phyloP scores from a whole-genome alignment of 2,113 vertebrate genomes.

The Neodon shergylaensis region DNA sequence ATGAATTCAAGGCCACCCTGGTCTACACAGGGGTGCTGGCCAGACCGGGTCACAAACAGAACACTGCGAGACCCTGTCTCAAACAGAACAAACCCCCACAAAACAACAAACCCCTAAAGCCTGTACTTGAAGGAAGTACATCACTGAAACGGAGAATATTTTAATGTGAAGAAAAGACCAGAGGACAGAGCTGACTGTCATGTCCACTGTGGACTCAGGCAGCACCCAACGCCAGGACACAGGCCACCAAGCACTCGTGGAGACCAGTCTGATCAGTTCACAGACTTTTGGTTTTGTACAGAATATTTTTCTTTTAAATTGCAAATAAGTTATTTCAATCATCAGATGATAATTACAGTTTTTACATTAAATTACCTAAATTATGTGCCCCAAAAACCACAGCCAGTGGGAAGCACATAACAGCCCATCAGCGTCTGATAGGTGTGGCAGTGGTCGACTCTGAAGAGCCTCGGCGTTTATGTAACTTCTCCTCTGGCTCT shows the following conservation, averaged over 20 bases:
- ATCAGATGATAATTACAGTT: slow-evolving; percentile 68
- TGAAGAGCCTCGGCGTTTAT: slow-evolving; percentile 55
- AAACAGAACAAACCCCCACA: not conserved
- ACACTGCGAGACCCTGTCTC: not conserved
- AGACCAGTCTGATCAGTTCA: slow-evolving; percentile 17
- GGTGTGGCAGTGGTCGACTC: not conserved
- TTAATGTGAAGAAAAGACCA: slow-evolving; percentile 26
- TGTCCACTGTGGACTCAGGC: not conserved
- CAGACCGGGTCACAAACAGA: not conserved
- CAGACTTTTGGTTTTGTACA: slow-evolving; percentile 25
- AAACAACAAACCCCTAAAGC: not conserved
- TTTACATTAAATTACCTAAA: slow-evolving; percentile 64
- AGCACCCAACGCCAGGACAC: rapidly evolving
- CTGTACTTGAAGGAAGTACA: not conserved
- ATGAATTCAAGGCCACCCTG: not conserved
- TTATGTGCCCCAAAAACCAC: slow-evolving; percentile 54
- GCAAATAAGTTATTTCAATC: slow-evolving; percentile 58
- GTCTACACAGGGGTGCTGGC: not conserved
- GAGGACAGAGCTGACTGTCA: slow-evolving; percentile 4
- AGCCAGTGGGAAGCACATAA: slow-evolving; percentile 61
- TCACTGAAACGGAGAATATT: not conserved
- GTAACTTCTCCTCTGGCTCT: slow-evolving; percentile 59
- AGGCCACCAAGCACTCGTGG: not conserved
- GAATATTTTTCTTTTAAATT: slow-evolving; percentile 19
- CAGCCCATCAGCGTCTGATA: slow-evolving; percentile 33